A percentile compares a stretch with the other conserved stretches of the same genome.
phyloP scores from a whole-genome alignment of 2,113 vertebrate species.

The Phrynocephalus versicolor region DNA sequence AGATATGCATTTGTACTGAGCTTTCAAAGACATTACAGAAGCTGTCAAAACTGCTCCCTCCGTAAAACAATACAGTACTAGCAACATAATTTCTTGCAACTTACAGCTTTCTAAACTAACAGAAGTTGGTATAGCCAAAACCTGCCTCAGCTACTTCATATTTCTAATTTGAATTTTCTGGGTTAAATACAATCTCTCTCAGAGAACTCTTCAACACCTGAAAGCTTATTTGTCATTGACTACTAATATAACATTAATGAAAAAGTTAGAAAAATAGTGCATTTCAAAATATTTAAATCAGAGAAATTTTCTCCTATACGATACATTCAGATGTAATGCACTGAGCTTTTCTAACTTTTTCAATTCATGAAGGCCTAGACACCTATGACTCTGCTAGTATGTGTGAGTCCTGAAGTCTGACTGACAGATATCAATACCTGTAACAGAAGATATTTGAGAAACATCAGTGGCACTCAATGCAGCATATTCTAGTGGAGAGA shows the following conservation, averaged over 20 bases:
- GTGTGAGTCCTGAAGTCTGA: background rate
- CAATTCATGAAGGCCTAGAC: background rate
- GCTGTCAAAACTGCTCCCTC: background rate
- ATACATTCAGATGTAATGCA: background rate
- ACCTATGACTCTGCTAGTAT: constrained; percentile 10
- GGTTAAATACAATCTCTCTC: background rate
- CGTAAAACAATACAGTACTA: background rate
- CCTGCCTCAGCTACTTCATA: background rate
- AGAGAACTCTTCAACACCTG: background rate
- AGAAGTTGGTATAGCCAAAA: background rate
- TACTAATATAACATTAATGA: background rate
- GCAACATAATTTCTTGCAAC: background rate
- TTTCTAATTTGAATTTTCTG: background rate
- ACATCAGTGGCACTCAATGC: background rate
- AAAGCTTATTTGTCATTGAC: background rate
- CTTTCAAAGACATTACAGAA: background rate
- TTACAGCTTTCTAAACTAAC: background rate
- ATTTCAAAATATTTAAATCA: background rate
- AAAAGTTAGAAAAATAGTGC: background rate
- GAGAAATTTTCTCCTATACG: background rate
- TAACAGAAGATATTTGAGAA: constrained; percentile 1
- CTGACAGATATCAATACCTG: constrained; percentile 6
- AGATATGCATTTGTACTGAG: background rate
- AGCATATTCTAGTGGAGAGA: background rate
- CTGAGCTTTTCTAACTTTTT: background rate